These are phyloP conservation scores for Ascaphus truei DNA, from an alignment of 2,113 vertebrate genomes.

Conservation along the genomic window DNA sequence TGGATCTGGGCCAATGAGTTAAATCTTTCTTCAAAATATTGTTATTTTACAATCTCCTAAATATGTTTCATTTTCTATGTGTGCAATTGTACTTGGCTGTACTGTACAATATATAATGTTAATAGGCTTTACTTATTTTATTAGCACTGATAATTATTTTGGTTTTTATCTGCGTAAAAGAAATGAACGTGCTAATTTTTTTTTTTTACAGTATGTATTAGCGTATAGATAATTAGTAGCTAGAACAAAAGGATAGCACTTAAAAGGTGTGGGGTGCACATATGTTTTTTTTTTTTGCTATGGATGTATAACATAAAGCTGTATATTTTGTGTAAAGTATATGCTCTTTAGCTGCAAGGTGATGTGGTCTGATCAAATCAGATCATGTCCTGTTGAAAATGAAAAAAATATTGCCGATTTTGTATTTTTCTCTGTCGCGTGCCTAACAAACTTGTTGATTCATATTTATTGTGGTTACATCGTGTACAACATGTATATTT, in stretches of 20 bases:
- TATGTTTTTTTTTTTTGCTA: background rate
- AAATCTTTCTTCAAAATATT: background rate
- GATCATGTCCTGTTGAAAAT: conserved; percentile 54
- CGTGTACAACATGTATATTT: conserved; percentile 81
- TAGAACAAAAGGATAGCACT: conserved; percentile 55
- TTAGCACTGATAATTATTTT: conserved; percentile 58
- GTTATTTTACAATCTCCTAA: background rate
- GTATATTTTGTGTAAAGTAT: conserved; percentile 21
- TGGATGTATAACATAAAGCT: conserved; percentile 27
- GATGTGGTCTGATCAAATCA: conserved; percentile 5
- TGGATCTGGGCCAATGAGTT: too few relatives aligned
- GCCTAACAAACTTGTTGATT: conserved; percentile 77
- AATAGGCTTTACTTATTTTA: conserved; percentile 63
- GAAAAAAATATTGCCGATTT: conserved; percentile 64
- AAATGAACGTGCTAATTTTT: conserved; percentile 59
- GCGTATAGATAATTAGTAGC: conserved; percentile 59
- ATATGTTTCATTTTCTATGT: conserved; percentile 36
- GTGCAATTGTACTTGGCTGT: conserved; percentile 51
- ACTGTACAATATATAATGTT: conserved; percentile 50
- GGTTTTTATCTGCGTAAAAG: conserved; percentile 54
- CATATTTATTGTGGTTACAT: conserved; percentile 86
- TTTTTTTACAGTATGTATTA: conserved; percentile 69
- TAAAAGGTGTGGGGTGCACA: conserved; percentile 19
- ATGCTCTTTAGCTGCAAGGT: conserved; percentile 8
- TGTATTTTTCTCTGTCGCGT: conserved; percentile 73